A percentile compares a stretch with the other conserved stretches of the same genome.
Evolutionary conservation across 2,888 invertebrate genomes (phyloP).

Genomic region (Drosophila neutralis): DNA sequence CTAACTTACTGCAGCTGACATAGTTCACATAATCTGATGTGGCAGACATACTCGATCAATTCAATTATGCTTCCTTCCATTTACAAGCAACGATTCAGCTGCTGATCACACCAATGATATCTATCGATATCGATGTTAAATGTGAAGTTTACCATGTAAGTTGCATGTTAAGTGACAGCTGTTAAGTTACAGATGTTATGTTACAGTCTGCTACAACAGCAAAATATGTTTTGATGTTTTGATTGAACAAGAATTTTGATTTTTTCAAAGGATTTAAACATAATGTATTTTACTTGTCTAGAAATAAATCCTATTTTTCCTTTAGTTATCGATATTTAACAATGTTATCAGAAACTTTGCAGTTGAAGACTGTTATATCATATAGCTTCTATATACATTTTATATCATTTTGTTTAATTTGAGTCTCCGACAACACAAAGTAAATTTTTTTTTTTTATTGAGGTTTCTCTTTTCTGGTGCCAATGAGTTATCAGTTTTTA

Average conservation of each 20-base stretch:
- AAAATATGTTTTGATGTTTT: background rate
- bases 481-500: too few species aligned
- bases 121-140: background rate
- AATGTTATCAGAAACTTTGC: background rate
- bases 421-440: background rate
- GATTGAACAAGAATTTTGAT: background rate
- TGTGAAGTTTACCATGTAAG: background rate
- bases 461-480: too few species aligned
- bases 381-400: too few species aligned
- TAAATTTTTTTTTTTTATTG: too few species aligned
- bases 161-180: background rate
- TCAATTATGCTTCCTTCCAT: too few species aligned
- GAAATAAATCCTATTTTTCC: background rate
- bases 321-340: background rate
- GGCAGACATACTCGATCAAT: background rate
- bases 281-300: background rate
- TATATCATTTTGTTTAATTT: background rate
- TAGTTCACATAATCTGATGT: background rate
- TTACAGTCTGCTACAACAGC: background rate
- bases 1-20: background rate
- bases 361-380: background rate
- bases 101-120: background rate
- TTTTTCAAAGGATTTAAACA: fast-evolving
- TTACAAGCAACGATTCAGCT: background rate
- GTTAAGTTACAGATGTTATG: background rate